Conservation (phyloP, 2,888 invertebrate species). For the Clistopyga incitator region DNA sequence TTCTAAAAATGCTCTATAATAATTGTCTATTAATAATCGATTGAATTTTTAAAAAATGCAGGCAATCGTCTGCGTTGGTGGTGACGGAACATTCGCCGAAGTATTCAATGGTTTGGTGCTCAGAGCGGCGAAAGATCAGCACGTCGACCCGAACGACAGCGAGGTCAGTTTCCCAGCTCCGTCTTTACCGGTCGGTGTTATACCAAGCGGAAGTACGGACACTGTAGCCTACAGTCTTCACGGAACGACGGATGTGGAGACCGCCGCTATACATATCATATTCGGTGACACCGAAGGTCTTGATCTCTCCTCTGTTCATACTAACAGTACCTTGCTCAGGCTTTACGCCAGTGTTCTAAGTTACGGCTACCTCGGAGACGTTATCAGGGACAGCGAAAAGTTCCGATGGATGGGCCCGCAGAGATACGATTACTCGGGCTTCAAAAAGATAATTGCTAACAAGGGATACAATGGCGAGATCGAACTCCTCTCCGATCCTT, state of each 20-base stretch:
- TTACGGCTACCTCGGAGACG: slow-evolving; percentile 95
- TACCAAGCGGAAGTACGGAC: slow-evolving; percentile 92
- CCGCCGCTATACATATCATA: slow-evolving; percentile 93
- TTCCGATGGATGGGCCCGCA: slow-evolving; percentile 95
- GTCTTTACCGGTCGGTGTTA: slow-evolving; percentile 87
- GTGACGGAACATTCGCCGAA: slow-evolving; percentile 95
- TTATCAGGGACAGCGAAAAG: slow-evolving; percentile 91
- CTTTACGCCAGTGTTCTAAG: slow-evolving; percentile 92
- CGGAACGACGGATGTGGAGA: slow-evolving; percentile 92
- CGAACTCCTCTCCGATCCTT: slow-evolving; percentile 85
- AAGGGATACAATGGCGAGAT: slow-evolving; percentile 89
- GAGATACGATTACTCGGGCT: slow-evolving; percentile 92
- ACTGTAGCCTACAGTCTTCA: slow-evolving; percentile 92
- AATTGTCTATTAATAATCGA: no score
- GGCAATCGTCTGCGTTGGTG: slow-evolving; percentile 93
- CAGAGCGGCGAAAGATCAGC: slow-evolving; percentile 85
- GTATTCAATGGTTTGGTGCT: slow-evolving; percentile 90
- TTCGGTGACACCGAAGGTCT: slow-evolving; percentile 90
- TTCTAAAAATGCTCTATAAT: no score
- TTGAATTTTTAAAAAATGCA: slow-evolving; percentile 86
- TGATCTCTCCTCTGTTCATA: slow-evolving; percentile 91
- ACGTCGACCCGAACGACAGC: slow-evolving; percentile 86
- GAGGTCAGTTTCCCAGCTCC: slow-evolving; percentile 85
- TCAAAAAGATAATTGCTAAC: slow-evolving; percentile 88
- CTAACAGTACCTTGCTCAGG: slow-evolving; percentile 86